Evolutionary conservation across 2,113 vertebrate species (phyloP).

Genomic region (Erythrocercus mccallii): DNA sequence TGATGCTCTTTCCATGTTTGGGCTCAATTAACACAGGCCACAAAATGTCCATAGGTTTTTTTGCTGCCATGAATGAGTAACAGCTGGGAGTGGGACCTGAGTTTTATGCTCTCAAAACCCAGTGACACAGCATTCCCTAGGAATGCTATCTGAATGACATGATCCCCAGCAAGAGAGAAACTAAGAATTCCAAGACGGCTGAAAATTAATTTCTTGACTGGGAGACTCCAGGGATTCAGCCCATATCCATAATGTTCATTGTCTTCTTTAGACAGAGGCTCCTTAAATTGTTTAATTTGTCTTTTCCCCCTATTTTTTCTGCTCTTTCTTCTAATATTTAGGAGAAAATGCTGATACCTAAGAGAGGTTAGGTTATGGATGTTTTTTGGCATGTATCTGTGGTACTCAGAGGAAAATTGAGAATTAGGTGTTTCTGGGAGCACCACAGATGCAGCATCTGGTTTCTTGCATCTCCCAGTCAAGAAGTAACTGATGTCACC

Average conservation of each 20-base stretch:
- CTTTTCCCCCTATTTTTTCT: accelerated
- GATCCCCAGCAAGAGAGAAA: neutral
- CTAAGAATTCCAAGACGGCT: neutral
- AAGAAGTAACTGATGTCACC: neutral
- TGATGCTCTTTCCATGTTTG: neutral
- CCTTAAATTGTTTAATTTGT: neutral
- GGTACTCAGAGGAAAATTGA: neutral
- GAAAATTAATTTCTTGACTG: neutral
- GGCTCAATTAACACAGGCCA: neutral
- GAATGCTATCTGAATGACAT: neutral
- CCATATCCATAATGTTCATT: neutral
- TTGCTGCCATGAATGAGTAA: neutral
- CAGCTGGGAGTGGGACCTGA: neutral
- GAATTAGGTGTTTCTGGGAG: neutral
- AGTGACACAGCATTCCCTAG: neutral
- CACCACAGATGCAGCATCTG: neutral
- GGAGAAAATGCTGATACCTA: neutral
- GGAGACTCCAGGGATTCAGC: neutral
- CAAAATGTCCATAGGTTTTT: neutral
- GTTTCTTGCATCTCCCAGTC: neutral
- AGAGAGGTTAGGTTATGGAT: neutral
- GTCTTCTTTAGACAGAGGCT: neutral
- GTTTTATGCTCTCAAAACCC: neutral
- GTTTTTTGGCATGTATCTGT: neutral
- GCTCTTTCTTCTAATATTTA: neutral